Base-by-base conservation (phyloP, 2,888 invertebrate species). In the Pheosia gnoma region DNA sequence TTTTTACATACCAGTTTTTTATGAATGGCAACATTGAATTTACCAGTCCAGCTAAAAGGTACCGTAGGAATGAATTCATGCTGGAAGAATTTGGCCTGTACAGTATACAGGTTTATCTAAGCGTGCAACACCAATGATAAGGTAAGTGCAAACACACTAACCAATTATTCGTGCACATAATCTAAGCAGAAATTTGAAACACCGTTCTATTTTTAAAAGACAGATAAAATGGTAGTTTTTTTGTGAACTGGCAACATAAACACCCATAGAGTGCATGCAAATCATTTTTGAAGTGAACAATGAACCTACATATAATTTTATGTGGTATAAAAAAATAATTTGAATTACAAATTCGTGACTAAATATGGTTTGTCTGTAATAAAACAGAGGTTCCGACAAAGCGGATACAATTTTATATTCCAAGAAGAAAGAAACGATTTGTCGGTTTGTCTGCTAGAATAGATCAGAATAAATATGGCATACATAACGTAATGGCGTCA, bases 121-220 rank as follows among this genome's bases (percentile, higher is more conserved):
- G 91, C 92, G 92, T 93, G 93, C 90, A 85, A 89, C 83, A 88
- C 88, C 83, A 71, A 82, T 4, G 41, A 41, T 54, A 25, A 25
- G 25, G 25, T 56, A 77, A 68, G 84, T 87, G 87, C 86, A 58
- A 70, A 62, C 63, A 68, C 65, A 61, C 65, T 67, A 71, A 67
- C 60, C 56, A 66, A 66, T 70, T 61, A 58, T 70, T 74, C 72
- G 79, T 81, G 78, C 78, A 72, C 74, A 39, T 78, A 80, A 80
- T 80, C 77, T 57, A 75, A 75, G 77, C 75, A 58, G 51, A 60
- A 55, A 59, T 38, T 25, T 49, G 54, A 62, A 65, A 71, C 69
- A 67, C 43, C 57, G 68, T 63, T 66, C 60, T 59, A 59, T 47
- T 66, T 62, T 55, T 62, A 60, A 62, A 54, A 65, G 39, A 68